phyloP scores from a whole-genome alignment of 2,888 invertebrate species.

The Rhingia campestris region DNA sequence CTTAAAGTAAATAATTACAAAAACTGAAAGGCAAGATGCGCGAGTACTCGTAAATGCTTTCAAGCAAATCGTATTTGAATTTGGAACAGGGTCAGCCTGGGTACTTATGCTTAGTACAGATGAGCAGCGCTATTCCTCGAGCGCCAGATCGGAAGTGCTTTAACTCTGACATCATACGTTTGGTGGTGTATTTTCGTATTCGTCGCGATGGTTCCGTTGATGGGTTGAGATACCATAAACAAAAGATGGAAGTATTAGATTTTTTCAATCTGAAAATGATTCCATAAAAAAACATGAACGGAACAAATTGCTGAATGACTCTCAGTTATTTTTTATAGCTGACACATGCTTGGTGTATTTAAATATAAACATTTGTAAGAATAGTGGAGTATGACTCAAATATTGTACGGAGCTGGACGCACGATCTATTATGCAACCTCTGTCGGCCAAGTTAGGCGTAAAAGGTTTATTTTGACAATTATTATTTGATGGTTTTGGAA shows the following conservation, averaged over 20 bases:
- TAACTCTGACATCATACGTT: slow-evolving; percentile 57
- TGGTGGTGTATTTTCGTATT: slow-evolving; percentile 38
- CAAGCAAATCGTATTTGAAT: slow-evolving; percentile 38
- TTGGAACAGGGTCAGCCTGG: slow-evolving; percentile 57
- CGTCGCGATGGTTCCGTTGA: slow-evolving; percentile 36
- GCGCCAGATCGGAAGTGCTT: slow-evolving; percentile 55
- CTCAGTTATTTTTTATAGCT: slow-evolving; percentile 49
- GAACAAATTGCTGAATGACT: slow-evolving; percentile 27
- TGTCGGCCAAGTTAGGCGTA: slow-evolving; percentile 15
- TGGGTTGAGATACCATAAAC: slow-evolving; percentile 26
- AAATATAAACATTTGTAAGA: neutral
- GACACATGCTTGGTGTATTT: slow-evolving; percentile 45
- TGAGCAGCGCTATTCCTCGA: slow-evolving; percentile 2
- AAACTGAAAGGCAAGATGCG: slow-evolving; percentile 28
- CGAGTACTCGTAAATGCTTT: slow-evolving; percentile 3
- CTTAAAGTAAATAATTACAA: slow-evolving; percentile 48
- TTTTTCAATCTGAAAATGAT: slow-evolving; percentile 49
- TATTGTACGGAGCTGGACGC: slow-evolving; percentile 12
- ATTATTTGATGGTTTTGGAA: slow-evolving; percentile 15
- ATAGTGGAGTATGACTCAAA: slow-evolving; percentile 13
- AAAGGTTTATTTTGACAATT: slow-evolving; percentile 37
- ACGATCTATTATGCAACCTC: slow-evolving; percentile 12
- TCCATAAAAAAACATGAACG: slow-evolving; percentile 22
- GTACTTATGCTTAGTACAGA: slow-evolving; percentile 13
- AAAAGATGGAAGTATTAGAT: slow-evolving; percentile 49